These are phyloP conservation scores for Parus major DNA, from an alignment of 2,113 vertebrate species.

Conservation along the genomic window DNA sequence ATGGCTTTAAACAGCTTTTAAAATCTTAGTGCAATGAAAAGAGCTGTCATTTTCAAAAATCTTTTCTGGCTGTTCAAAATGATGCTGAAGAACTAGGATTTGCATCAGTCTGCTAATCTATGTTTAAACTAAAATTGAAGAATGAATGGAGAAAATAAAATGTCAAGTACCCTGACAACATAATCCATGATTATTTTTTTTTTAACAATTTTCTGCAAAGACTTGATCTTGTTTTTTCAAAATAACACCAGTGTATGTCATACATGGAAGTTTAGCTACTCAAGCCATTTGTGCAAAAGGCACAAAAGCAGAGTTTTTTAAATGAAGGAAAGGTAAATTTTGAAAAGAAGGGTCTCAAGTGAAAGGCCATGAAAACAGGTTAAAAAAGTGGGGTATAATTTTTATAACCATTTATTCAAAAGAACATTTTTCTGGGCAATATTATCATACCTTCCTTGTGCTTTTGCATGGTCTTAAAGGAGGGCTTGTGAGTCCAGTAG, in stretches of 20 bases:
- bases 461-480: not conserved
- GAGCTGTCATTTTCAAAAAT: not conserved
- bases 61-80: not conserved
- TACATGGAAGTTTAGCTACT: not conserved
- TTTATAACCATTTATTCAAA: not conserved
- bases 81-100: not conserved
- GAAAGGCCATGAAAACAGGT: not conserved
- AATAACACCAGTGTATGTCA: not conserved
- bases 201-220: not conserved
- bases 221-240: not conserved
- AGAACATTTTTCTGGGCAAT: not conserved
- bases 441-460: not conserved
- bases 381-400: not conserved
- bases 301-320: not conserved
- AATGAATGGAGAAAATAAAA: not conserved
- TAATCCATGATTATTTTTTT: not conserved
- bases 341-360: not conserved
- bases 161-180: not conserved
- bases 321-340: not conserved
- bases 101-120: not conserved
- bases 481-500: not conserved
- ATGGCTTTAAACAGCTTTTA: constrained; percentile 1
- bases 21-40: constrained; percentile 1
- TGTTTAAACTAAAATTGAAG: not conserved
- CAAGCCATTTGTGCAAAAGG: not conserved